phyloP scores from a whole-genome alignment of 92 coral and sea anemone genomes.

The Actinostola sp. region DNA sequence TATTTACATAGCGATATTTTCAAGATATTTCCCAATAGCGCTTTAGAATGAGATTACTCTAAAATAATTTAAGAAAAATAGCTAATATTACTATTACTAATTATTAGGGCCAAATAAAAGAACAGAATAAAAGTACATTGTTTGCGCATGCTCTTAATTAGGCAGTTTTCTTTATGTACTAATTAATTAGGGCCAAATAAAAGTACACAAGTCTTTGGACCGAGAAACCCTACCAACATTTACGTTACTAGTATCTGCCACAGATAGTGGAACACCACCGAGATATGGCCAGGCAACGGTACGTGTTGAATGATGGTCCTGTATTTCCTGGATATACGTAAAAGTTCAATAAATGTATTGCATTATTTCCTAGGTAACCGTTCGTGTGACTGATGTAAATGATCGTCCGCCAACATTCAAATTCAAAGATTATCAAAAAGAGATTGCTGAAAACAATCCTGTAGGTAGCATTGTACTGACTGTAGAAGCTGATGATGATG shows the following conservation, averaged over 20 bases:
- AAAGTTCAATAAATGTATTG: neutral
- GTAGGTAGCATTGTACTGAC: constrained; percentile 63
- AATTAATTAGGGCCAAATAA: constrained; percentile 81
- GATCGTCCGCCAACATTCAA: constrained; percentile 89
- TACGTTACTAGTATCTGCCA: constrained; percentile 78
- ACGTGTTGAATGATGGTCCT: neutral
- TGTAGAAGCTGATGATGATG: constrained; percentile 83
- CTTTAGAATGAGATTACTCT: too few relatives aligned
- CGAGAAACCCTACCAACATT: constrained; percentile 67
- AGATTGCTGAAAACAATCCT: constrained; percentile 72
- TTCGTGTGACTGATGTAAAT: constrained; percentile 75
- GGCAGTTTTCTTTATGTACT: too few relatives aligned
- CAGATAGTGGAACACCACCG: constrained; percentile 78
- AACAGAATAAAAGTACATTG: too few relatives aligned
- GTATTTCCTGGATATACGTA: neutral
- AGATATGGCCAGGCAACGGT: constrained; percentile 91
- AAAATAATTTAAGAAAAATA: too few relatives aligned
- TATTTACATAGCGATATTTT: too few relatives aligned
- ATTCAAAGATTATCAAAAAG: constrained; percentile 81
- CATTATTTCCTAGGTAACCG: constrained; percentile 62
- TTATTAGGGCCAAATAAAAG: too few relatives aligned
- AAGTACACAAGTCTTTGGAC: constrained; percentile 72
- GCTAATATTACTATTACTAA: too few relatives aligned
- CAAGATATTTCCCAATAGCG: too few relatives aligned
- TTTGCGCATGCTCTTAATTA: too few relatives aligned